Evolutionary conservation across 1,140 invertebrate species (phyloP), one percentile per base, ranked within the genome.

Genomic region (Mercenaria mercenaria): DNA sequence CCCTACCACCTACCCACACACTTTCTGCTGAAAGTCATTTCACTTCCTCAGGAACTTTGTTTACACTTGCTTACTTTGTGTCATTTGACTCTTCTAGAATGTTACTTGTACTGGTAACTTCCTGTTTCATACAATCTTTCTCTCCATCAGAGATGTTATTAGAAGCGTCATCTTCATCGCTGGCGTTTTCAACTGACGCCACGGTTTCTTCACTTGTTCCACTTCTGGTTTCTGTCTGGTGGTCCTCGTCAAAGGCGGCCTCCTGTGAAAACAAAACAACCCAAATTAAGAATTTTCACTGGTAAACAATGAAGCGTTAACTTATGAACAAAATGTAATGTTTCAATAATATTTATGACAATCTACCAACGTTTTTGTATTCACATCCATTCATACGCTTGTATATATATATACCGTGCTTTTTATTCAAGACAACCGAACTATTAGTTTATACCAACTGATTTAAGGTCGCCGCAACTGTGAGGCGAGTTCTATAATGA

Each of bases 51-150:
- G n/a, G n/a, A n/a, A n/a, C n/a, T n/a, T n/a, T n/a, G n/a, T n/a
- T n/a, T n/a, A n/a, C n/a, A n/a, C n/a, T n/a, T n/a, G n/a, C n/a
- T 64, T 26, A 56, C 32, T 82, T 61, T 41, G 56, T 20, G 18
- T 64, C 67, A 41, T 61, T 77, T 23, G 26, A n/a, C 3, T 87
- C 84, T 43, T 87, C 84, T n/a, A 37, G 41, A 41, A 77, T 77
- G 50, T 76, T 87, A 64, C 84, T 87, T 13, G 84, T 87, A 34
- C 84, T 87, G 11, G 64, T 87, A 3, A 87, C 84, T 79, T 77
- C 69, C 69, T 85, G 82, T 74, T 72, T 72, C 82, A 85, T 85
- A 41, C 69, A 59, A 20, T 76, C 74, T 32, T 56, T 59, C 23
- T 87, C 84, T 6, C 20, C n/a, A n/a, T 87, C 84, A 26, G 84